Percentiles rank a stretch among this genome's conserved stretches.
These are phyloP conservation scores for Phymanthus crucifer DNA, from an alignment of 92 coral and sea anemone genomes.

Conservation along the genomic window DNA sequence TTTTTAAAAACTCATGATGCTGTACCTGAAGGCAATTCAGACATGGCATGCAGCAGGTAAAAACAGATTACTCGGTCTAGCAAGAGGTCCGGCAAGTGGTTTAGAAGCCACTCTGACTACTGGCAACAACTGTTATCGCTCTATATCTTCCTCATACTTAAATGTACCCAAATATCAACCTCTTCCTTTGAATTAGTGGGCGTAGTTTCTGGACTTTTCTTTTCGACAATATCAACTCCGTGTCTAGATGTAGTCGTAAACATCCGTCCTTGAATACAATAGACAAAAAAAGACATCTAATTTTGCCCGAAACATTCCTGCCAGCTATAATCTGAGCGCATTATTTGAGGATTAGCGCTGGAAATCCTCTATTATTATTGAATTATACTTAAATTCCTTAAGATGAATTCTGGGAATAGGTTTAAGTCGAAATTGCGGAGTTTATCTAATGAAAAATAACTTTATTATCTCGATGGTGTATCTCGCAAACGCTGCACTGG, in stretches of 20 bases:
- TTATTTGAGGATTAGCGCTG: neutral
- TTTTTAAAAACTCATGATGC: neutral
- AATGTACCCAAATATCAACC: neutral
- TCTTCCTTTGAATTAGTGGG: constrained; percentile 6
- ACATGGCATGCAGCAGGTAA: neutral
- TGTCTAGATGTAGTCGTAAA: neutral
- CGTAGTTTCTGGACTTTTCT: neutral
- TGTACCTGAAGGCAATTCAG: neutral
- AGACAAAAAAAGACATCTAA: neutral
- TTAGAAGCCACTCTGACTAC: no score
- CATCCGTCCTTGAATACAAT: neutral
- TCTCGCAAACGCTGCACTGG: neutral
- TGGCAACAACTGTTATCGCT: neutral
- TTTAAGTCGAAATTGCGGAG: constrained; percentile 3
- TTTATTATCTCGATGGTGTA: neutral
- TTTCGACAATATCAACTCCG: neutral
- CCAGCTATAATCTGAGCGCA: neutral
- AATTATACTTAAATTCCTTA: neutral
- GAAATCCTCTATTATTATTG: neutral
- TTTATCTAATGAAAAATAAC: neutral
- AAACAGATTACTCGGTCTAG: no score
- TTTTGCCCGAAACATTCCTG: neutral
- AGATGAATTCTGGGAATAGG: neutral
- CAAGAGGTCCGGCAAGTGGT: no score
- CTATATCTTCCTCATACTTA: neutral